These are phyloP conservation scores for Drosophila repleta DNA, from an alignment of 1,140 invertebrate genomes.

Conservation along the genomic window DNA sequence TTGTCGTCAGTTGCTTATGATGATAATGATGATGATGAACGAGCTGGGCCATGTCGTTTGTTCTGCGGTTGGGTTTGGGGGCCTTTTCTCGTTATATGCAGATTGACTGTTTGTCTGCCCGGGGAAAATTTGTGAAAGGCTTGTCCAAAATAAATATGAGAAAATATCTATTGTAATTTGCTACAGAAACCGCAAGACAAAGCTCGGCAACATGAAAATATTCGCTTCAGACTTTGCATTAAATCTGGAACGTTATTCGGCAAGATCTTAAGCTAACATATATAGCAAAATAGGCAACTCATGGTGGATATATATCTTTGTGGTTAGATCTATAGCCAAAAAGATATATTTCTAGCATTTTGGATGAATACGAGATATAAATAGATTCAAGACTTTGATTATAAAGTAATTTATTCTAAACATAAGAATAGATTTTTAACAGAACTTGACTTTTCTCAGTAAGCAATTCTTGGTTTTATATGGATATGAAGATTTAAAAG, in stretches of 20 bases:
- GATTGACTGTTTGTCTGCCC: constrained; percentile 24
- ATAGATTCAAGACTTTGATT: no score
- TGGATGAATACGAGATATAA: no score
- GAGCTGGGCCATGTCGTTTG: constrained; percentile 38
- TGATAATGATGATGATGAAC: constrained; percentile 28
- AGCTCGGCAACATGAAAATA: constrained; percentile 35
- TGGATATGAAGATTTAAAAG: no score
- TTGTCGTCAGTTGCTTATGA: constrained; percentile 23
- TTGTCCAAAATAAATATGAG: constrained; percentile 72
- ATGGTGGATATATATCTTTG: no score
- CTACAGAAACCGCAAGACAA: constrained; percentile 54
- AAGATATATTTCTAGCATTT: not conserved
- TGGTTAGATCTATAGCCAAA: no score
- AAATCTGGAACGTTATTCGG: not conserved
- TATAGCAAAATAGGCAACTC: no score
- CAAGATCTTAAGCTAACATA: not conserved
- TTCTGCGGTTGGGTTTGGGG: constrained; percentile 59
- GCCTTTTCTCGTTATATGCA: constrained; percentile 55
- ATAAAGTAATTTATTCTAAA: no score
- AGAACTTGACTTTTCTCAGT: no score
- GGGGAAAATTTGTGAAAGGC: constrained; percentile 66
- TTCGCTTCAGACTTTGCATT: constrained; percentile 33
- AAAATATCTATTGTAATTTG: constrained; percentile 65
- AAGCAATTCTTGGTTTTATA: no score
- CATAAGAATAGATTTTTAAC: no score